Percentiles rank a stretch among this genome's conserved stretches.
phyloP scores from a whole-genome alignment of 1,140 invertebrate species.

The Goniozus legneri region DNA sequence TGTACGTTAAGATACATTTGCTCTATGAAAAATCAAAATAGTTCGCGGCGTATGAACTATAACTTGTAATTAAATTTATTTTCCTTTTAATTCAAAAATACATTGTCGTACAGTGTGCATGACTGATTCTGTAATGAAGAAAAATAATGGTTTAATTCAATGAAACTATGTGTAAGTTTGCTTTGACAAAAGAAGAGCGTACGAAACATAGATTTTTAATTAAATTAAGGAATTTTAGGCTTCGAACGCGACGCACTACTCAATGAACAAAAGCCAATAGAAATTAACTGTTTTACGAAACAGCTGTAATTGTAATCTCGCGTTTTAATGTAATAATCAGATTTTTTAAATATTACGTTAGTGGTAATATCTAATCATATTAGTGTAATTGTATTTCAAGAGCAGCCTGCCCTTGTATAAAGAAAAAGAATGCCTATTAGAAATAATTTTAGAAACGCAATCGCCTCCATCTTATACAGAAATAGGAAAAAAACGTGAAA shows the following conservation, averaged over 20 bases:
- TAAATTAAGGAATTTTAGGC: no score
- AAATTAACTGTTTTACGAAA: slow-evolving; percentile 26
- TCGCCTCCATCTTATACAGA: slow-evolving; percentile 24
- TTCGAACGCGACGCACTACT: background rate
- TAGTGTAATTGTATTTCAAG: slow-evolving; percentile 28
- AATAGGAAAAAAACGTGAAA: slow-evolving; percentile 26
- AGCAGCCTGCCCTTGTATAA: slow-evolving; percentile 16
- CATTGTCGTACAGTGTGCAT: no score
- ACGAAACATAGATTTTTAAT: no score
- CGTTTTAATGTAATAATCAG: slow-evolving; percentile 29
- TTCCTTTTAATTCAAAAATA: no score
- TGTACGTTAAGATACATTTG: no score
- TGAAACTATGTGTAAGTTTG: no score
- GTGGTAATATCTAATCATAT: slow-evolving; percentile 36
- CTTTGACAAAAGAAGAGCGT: no score
- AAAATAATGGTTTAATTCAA: no score
- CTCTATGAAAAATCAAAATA: no score
- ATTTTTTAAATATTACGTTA: slow-evolving; percentile 42
- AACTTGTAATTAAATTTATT: no score
- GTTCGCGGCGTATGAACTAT: no score
- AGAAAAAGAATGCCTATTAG: slow-evolving; percentile 36
- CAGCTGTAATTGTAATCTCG: slow-evolving; percentile 35
- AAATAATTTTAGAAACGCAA: slow-evolving; percentile 34
- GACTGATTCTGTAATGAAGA: no score
- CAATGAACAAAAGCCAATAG: slow-evolving; percentile 1